Evolutionary conservation across 1,140 invertebrate genomes (phyloP).

Genomic region (Globodera rostochiensis): DNA sequence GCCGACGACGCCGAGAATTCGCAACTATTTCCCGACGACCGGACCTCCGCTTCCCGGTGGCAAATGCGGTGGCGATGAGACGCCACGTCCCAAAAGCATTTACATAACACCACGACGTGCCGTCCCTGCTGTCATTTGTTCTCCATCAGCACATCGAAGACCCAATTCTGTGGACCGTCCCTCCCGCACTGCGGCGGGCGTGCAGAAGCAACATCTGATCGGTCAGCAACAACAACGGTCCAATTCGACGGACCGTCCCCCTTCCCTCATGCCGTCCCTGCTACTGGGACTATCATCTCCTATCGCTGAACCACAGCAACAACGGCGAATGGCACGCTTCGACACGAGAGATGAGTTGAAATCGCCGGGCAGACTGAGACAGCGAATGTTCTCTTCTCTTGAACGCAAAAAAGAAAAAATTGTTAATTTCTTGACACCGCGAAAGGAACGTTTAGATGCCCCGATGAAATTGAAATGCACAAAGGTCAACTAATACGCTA

Average conservation of each 20-base stretch:
- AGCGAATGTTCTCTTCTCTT: constrained; percentile 50
- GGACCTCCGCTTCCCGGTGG: neutral
- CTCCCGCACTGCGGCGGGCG: neutral
- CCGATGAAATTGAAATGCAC: constrained; percentile 39
- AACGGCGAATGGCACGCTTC: constrained; percentile 15
- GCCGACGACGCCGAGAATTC: constrained; percentile 6
- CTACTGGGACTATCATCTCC: neutral
- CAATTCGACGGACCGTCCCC: constrained; percentile 1
- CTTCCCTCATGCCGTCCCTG: neutral
- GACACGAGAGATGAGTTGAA: constrained; percentile 13
- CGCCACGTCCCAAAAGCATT: constrained; percentile 30
- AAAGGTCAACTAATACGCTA: constrained; percentile 16
- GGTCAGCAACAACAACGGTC: neutral
- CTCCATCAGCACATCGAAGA: constrained; percentile 8
- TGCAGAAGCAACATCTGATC: neutral
- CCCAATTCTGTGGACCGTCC: constrained; percentile 32
- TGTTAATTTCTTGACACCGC: constrained; percentile 42
- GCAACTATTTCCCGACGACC: neutral
- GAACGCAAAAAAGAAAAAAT: constrained; percentile 48
- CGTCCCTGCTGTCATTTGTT: neutral
- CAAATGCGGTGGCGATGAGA: constrained; percentile 13
- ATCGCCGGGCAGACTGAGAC: constrained; percentile 33
- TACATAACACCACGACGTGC: constrained; percentile 38
- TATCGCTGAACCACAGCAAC: neutral
- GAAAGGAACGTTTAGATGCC: constrained; percentile 32